Percentiles rank a stretch among this genome's conserved stretches.
These are phyloP conservation scores for Alloplasta piceator DNA, from an alignment of 2,888 invertebrate species.

Conservation along the genomic window DNA sequence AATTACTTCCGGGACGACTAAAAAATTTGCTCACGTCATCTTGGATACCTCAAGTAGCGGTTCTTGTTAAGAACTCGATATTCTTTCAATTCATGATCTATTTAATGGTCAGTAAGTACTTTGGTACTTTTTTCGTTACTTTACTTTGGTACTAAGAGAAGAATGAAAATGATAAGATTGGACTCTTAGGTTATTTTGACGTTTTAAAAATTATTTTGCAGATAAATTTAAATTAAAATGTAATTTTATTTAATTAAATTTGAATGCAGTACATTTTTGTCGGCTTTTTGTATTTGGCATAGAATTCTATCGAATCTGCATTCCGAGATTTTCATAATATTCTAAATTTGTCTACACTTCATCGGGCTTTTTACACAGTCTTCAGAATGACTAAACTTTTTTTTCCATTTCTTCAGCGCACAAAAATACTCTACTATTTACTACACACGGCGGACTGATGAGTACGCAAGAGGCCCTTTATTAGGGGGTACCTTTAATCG, in stretches of 20 bases:
- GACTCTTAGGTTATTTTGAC: no score
- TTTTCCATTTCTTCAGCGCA: conserved; percentile 64
- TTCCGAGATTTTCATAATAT: no score
- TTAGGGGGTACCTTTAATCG: conserved; percentile 74
- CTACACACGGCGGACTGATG: conserved; percentile 76
- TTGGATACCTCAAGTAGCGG: conserved; percentile 74
- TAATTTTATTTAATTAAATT: no score
- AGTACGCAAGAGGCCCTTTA: conserved; percentile 73
- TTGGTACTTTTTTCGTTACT: no score
- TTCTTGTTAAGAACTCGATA: conserved; percentile 65
- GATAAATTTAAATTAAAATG: no score
- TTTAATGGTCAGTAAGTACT: not conserved
- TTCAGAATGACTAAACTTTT: not conserved
- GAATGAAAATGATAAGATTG: no score
- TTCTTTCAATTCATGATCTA: no score
- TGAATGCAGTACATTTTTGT: no score
- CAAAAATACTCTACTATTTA: conserved; percentile 72
- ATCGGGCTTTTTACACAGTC: not conserved
- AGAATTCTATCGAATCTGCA: no score
- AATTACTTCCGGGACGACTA: conserved; percentile 68
- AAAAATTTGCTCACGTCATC: conserved; percentile 68
- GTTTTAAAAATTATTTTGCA: no score
- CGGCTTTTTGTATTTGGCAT: no score
- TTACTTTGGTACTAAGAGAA: no score
- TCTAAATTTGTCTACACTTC: not conserved